Base-by-base conservation (phyloP, 2,888 invertebrate species). In the Rutpela maculata region DNA sequence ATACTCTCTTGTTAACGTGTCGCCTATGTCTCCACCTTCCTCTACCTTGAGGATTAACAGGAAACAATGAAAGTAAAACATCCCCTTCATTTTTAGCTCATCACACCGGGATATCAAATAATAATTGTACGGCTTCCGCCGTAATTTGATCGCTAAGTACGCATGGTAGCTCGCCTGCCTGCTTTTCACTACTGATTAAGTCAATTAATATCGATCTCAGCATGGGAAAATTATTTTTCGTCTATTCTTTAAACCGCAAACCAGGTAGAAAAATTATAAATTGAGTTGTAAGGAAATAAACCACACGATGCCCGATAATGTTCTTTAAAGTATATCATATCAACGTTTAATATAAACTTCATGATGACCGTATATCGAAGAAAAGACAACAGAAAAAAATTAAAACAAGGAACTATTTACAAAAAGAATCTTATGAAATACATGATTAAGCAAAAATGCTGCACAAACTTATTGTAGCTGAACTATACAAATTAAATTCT, bases 101-200 rank as follows among this genome's bases (percentile, higher is more conserved):
- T 81, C 82, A 77, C 81, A 63, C 79, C 73, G 76, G 78, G 81
- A 79, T 82, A 82, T 82, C 82, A 69, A 80, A 80, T 82, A 78
- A 82, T 72, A 63, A 72, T 77, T 79, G 78, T 75, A 76, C 71
- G 82, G 82, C 76, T 81, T 81, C 80, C 79, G 77, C 68, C 35
- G 82, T 80, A 82, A 82, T 76, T 74, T 62, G 80, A 82, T 76
- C 76, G 69, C 75, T 26, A 17, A 17, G 70, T 43, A 63, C 63
- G 72, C 72, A 63, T 55, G 31, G 18, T n/a, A 19, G 72, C 69
- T 77, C 83, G 80, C 80, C 79, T 79, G 82, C 79, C 80, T 82
- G 80, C 82, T 82, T 83, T 83, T 83, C 84, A 83, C 79, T 82
- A 81, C 82, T 85, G 84, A 85, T 85, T 85, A 85, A 83, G 81